These are phyloP conservation scores for Apostichopus leukothele DNA, from an alignment of 53 echinoderm and acorn worm species.

Conservation along the genomic window DNA sequence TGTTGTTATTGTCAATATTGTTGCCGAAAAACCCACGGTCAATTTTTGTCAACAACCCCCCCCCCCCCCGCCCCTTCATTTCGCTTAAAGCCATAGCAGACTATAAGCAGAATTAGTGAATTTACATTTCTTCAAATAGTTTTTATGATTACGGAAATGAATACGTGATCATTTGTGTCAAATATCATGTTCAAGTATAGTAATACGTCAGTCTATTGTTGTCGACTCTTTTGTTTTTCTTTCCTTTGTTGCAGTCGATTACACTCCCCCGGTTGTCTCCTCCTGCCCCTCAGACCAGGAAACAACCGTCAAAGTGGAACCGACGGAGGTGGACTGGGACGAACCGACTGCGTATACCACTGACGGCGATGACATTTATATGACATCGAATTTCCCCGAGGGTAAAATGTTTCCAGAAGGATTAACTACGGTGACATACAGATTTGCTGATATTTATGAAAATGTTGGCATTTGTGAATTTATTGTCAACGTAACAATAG, in stretches of 20 bases:
- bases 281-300: not conserved
- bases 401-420: slow-evolving; percentile 11
- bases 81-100: too few relatives aligned
- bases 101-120: too few relatives aligned
- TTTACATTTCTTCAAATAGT: not conserved
- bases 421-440: slow-evolving; percentile 1
- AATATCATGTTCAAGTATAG: too few relatives aligned
- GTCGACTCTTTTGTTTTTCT: not conserved
- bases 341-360: not conserved
- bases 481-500: not conserved
- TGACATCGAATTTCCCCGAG: not conserved
- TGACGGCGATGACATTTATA: not conserved
- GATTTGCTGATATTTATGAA: slow-evolving; percentile 27
- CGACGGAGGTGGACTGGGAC: not conserved
- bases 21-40: too few relatives aligned
- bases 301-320: not conserved
- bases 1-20: too few relatives aligned
- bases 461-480: slow-evolving; percentile 27
- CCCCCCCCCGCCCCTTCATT: too few relatives aligned
- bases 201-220: too few relatives aligned
- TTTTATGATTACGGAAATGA: not conserved
- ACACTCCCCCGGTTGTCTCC: not conserved
- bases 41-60: too few relatives aligned
- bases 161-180: too few relatives aligned
- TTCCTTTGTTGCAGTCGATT: slow-evolving; percentile 16